These are phyloP conservation scores for Albula glossodonta DNA, from an alignment of 2,113 vertebrate genomes.

Conservation along the genomic window DNA sequence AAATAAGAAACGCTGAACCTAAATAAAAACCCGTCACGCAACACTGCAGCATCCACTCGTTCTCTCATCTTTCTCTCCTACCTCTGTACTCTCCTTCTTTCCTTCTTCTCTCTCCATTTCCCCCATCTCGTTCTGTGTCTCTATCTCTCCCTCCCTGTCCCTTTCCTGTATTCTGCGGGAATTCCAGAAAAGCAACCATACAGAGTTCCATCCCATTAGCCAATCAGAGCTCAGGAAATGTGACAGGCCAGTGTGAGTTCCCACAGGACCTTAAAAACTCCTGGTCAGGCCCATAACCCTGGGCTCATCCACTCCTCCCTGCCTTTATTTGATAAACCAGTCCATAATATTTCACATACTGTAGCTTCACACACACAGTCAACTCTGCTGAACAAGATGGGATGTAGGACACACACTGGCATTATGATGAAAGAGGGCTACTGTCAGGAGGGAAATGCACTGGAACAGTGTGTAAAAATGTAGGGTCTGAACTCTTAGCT, in stretches of 20 bases:
- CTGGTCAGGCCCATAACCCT: neutral
- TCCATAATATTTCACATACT: no score
- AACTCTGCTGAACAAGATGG: no score
- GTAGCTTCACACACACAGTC: no score
- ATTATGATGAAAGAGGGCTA: no score
- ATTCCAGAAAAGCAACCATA: neutral
- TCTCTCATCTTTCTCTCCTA: neutral
- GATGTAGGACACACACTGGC: no score
- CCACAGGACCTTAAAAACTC: neutral
- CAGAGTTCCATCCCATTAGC: neutral
- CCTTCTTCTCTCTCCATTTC: neutral
- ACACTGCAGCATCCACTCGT: no score
- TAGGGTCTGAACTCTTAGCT: no score
- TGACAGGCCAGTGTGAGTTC: neutral
- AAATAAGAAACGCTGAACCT: no score
- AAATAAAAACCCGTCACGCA: no score
- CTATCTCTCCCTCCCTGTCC: neutral
- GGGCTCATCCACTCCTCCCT: neutral
- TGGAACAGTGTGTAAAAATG: no score
- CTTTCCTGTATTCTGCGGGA: neutral
- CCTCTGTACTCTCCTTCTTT: neutral
- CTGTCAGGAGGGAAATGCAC: no score
- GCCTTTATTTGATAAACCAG: no score
- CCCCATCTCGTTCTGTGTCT: neutral
- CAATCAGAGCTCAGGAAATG: conserved; percentile 6